Evolutionary conservation across 2,113 vertebrate genomes (phyloP).

Genomic region (Melanocharis versteri): DNA sequence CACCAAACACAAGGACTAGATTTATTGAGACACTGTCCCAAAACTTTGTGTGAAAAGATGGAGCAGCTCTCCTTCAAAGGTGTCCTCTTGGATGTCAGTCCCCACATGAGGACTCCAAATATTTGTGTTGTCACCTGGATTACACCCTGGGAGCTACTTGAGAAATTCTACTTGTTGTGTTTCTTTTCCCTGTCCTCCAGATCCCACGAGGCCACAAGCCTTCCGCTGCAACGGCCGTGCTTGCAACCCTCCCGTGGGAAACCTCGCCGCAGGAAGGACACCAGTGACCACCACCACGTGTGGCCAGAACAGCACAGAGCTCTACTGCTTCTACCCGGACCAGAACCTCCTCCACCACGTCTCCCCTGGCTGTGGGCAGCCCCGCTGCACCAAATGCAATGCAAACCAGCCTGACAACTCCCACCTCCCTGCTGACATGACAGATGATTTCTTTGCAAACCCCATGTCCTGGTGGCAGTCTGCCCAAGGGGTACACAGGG

Average conservation of each 20-base stretch:
- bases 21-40: not conserved
- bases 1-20: not conserved
- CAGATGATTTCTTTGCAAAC: constrained; percentile 80
- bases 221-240: constrained; percentile 78
- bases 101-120: not conserved
- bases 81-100: not conserved
- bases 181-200: constrained; percentile 19
- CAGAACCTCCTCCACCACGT: not conserved
- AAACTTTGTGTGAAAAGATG: not conserved
- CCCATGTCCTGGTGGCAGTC: constrained; percentile 87
- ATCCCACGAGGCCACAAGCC: not conserved
- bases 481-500: constrained; percentile 66
- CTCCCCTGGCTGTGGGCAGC: constrained; percentile 27
- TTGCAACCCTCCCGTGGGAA: constrained; percentile 85
- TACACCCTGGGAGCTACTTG: not conserved
- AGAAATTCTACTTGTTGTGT: not conserved
- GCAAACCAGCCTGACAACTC: constrained; percentile 62
- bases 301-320: constrained; percentile 73
- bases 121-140: not conserved
- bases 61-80: not conserved
- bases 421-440: constrained; percentile 82
- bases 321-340: constrained; percentile 64
- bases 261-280: constrained; percentile 82
- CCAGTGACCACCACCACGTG: constrained; percentile 77
- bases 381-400: constrained; percentile 69